Conservation (phyloP, 37 sponge, comb jelly and placozoan species). For the Axinella damicornis region DNA sequence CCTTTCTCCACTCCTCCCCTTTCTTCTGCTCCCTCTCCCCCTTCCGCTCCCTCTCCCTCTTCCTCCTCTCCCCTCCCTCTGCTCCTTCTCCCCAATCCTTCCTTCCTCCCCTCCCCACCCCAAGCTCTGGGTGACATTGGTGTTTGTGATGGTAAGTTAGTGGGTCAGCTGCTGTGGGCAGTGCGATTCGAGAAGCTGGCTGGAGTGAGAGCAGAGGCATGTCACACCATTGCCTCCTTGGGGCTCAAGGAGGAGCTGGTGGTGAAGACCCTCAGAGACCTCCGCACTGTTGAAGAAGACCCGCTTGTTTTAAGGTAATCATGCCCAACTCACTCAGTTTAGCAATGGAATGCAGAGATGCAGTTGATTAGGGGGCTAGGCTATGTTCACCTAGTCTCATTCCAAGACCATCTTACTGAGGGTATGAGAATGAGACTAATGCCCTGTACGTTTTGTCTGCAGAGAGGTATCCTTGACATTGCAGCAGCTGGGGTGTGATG, state of each 20-base stretch:
- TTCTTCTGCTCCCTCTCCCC: neutral
- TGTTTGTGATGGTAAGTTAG: constrained; percentile 31
- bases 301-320: constrained; percentile 61
- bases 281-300: constrained; percentile 73
- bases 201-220: constrained; percentile 81
- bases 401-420: neutral
- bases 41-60: too few relatives aligned
- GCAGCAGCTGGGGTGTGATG: constrained; percentile 43
- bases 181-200: constrained; percentile 79
- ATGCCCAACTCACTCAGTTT: too few relatives aligned
- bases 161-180: constrained; percentile 77
- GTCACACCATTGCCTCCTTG: constrained; percentile 54
- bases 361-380: neutral
- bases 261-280: constrained; percentile 43
- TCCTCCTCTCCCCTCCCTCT: neutral
- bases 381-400: neutral
- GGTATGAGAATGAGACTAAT: too few relatives aligned
- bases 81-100: too few relatives aligned
- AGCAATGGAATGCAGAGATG: too few relatives aligned
- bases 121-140: constrained; percentile 76
- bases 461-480: constrained; percentile 61
- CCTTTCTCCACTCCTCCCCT: neutral
- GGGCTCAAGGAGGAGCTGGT: constrained; percentile 48
- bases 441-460: neutral
- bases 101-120: neutral